Percentiles rank a stretch among this genome's conserved stretches.
Evolutionary conservation across 1,140 invertebrate species (phyloP).

Genomic region (Rhopalosiphum padi): DNA sequence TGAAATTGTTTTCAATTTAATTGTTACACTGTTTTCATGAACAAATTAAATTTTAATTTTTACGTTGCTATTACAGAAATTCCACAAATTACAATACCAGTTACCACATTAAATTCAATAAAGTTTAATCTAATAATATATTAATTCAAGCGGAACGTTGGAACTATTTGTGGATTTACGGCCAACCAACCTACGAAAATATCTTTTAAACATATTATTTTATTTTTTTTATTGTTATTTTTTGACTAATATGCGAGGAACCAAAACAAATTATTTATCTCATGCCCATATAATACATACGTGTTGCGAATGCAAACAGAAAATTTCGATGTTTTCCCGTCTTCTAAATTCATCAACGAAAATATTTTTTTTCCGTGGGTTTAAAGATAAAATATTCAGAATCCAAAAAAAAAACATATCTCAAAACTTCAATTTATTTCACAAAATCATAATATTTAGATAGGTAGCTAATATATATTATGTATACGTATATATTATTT

Average conservation of each 20-base stretch:
- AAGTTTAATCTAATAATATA: neutral
- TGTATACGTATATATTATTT: neutral
- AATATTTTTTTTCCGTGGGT: neutral
- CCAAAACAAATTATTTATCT: neutral
- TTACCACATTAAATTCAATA: neutral
- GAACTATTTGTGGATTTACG: neutral
- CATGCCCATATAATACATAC: neutral
- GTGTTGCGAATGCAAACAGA: neutral
- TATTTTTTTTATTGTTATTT: neutral
- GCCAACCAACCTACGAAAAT: neutral
- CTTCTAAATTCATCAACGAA: conserved; percentile 1
- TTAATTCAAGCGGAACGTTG: neutral
- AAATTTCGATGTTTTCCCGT: neutral
- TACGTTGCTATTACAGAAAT: neutral
- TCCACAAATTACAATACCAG: neutral
- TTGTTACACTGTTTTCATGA: neutral
- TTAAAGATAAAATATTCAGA: neutral
- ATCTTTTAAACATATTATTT: neutral
- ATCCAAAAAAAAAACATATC: neutral
- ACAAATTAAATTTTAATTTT: neutral
- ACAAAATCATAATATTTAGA: neutral
- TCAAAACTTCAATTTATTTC: conserved; percentile 4
- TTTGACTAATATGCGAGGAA: neutral
- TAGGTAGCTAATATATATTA: neutral
- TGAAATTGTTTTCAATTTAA: neutral